These are phyloP conservation scores for Chironomus riparius DNA, from an alignment of 2,888 invertebrate species.

Conservation along the genomic window DNA sequence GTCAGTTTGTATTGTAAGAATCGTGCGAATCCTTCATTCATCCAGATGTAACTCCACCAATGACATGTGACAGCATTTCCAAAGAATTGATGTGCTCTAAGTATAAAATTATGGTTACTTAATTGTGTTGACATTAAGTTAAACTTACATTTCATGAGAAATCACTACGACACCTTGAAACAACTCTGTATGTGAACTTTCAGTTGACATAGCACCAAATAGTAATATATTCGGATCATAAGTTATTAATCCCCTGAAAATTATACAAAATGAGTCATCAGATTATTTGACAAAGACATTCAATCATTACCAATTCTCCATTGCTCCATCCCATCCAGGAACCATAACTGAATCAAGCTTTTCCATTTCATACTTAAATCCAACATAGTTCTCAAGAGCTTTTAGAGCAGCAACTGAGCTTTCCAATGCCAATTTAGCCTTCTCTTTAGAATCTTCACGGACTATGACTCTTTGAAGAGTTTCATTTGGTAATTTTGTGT, in stretches of 20 bases:
- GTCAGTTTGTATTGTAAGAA: neutral
- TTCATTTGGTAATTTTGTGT: neutral
- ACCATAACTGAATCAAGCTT: conserved; percentile 1
- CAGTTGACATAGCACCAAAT: neutral
- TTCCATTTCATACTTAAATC: neutral
- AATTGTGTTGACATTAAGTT: neutral
- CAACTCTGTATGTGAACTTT: neutral
- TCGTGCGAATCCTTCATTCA: conserved; percentile 14
- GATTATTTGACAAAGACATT: neutral
- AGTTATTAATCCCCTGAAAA: neutral
- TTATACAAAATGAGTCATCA: neutral
- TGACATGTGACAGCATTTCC: conserved; percentile 14
- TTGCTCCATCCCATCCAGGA: neutral
- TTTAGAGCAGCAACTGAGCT: neutral
- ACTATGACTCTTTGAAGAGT: neutral
- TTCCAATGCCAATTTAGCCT: neutral
- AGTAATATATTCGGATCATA: neutral
- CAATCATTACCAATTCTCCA: conserved; percentile 7
- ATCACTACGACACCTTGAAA: neutral
- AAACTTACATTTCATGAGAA: conserved; percentile 4
- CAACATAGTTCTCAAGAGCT: neutral
- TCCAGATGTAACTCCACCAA: conserved; percentile 14
- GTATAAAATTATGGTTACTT: neutral
- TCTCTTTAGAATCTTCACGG: neutral
- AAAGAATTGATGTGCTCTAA: conserved; percentile 17